A percentile compares a stretch with the other conserved stretches of the same genome.
Evolutionary conservation across 2,797 vertebrate species (phyloP).

Genomic region (Yasuhikotakia modesta): DNA sequence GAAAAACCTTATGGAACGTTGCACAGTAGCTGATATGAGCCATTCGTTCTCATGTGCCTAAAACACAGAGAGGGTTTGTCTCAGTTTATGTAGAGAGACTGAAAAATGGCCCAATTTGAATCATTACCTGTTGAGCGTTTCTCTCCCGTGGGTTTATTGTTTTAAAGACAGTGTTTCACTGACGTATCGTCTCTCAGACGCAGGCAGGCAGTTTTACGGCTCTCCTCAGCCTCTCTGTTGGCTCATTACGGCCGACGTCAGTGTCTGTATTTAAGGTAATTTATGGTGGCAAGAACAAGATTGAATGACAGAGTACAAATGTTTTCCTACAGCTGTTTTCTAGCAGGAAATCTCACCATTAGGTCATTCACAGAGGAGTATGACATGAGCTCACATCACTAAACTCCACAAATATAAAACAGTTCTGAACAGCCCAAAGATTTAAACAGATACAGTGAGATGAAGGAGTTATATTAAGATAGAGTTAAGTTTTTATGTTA

Average conservation of each 20-base stretch:
- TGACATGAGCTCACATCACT: background rate
- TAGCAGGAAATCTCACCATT: slow-evolving; percentile 1
- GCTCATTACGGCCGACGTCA: slow-evolving; percentile 22
- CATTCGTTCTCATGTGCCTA: slow-evolving; percentile 54
- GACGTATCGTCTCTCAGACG: background rate
- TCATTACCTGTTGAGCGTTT: slow-evolving; percentile 4
- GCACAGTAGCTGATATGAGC: slow-evolving; percentile 34
- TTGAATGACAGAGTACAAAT: slow-evolving; percentile 34
- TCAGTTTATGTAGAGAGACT: slow-evolving; percentile 20
- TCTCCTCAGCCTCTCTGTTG: background rate
- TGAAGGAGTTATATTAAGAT: too few species aligned
- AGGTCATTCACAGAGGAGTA: background rate
- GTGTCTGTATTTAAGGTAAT: slow-evolving; percentile 40
- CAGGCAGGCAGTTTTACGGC: slow-evolving; percentile 16
- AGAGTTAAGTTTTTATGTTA: too few species aligned
- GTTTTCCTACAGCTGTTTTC: slow-evolving; percentile 32
- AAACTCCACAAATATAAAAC: too few species aligned
- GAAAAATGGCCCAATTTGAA: background rate
- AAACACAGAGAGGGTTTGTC: slow-evolving; percentile 42
- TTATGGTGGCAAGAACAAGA: slow-evolving; percentile 39
- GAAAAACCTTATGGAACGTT: too few species aligned
- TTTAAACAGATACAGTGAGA: too few species aligned
- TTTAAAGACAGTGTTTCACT: background rate
- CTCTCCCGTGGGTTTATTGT: background rate
- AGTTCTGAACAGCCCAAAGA: too few species aligned